These are phyloP conservation scores for Drosophila santomea DNA, from an alignment of 1,140 invertebrate genomes.

Conservation along the genomic window DNA sequence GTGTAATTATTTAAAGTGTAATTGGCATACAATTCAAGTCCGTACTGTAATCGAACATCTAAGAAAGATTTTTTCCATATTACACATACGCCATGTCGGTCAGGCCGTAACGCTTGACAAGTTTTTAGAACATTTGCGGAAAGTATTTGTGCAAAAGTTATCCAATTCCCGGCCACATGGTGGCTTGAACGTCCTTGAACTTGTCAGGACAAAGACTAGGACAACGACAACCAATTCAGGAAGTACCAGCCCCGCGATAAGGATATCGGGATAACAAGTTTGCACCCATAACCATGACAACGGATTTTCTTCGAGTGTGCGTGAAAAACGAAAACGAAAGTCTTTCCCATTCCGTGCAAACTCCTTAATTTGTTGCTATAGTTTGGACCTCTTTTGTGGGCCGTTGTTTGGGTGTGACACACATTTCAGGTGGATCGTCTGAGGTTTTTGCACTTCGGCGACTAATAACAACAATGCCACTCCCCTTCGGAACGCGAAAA, in stretches of 20 bases:
- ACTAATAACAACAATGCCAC: slow-evolving; percentile 45
- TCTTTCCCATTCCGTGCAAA: slow-evolving; percentile 25
- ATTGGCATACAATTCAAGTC: neutral
- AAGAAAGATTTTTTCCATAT: slow-evolving; percentile 12
- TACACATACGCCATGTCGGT: slow-evolving; percentile 58
- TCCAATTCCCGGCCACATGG: neutral
- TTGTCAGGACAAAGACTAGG: slow-evolving; percentile 41
- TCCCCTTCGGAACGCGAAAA: slow-evolving; percentile 17
- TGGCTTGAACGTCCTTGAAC: slow-evolving; percentile 75
- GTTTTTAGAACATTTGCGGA: slow-evolving; percentile 14
- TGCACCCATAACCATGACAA: slow-evolving; percentile 62
- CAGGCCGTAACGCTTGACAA: slow-evolving; percentile 49
- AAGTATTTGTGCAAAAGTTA: slow-evolving; percentile 14
- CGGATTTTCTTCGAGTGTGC: slow-evolving; percentile 49
- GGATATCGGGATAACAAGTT: slow-evolving; percentile 72
- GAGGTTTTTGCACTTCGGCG: slow-evolving; percentile 41
- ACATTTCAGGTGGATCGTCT: slow-evolving; percentile 58
- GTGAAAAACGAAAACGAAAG: slow-evolving; percentile 49
- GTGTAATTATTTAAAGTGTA: neutral
- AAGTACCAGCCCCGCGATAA: slow-evolving; percentile 29
- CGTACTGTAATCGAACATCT: slow-evolving; percentile 22
- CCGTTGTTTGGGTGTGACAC: slow-evolving; percentile 69
- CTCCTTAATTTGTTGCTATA: slow-evolving; percentile 47
- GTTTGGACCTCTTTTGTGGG: slow-evolving; percentile 12
- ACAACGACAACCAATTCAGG: slow-evolving; percentile 4